Evolutionary conservation across 2,888 invertebrate genomes (phyloP).

Genomic region (Microplitis deprimator): DNA sequence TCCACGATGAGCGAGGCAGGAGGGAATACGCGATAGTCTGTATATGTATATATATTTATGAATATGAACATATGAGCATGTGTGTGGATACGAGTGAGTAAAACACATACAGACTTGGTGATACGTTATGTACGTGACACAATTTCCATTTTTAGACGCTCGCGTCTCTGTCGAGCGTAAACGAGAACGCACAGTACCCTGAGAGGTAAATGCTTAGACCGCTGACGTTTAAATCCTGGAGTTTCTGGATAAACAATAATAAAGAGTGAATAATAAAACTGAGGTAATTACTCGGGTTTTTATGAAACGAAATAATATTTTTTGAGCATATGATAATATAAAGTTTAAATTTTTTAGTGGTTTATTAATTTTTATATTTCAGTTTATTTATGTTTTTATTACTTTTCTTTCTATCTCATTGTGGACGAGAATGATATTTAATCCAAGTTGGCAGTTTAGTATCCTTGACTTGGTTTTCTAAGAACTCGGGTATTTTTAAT

Average conservation of each 20-base stretch:
- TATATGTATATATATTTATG: neutral
- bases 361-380: neutral
- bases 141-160: constrained; percentile 55
- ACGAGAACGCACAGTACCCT: constrained; percentile 48
- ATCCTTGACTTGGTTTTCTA: neutral
- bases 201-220: constrained; percentile 32
- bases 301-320: neutral
- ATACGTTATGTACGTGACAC: constrained; percentile 47
- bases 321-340: neutral
- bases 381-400: neutral
- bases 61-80: neutral
- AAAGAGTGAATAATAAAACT: constrained; percentile 20
- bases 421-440: neutral
- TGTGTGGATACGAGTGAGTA: constrained; percentile 17
- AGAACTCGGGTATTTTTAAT: constrained; percentile 2
- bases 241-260: constrained; percentile 34
- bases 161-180: constrained; percentile 46
- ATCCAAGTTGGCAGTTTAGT: neutral
- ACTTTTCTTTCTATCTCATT: neutral
- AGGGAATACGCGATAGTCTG: neutral
- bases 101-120: constrained; percentile 13
- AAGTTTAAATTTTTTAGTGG: too few relatives aligned
- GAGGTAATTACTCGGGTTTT: constrained; percentile 1
- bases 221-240: neutral
- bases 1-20: constrained; percentile 6